phyloP scores from a whole-genome alignment of 2,888 invertebrate genomes.

The Branchellion lobata region DNA sequence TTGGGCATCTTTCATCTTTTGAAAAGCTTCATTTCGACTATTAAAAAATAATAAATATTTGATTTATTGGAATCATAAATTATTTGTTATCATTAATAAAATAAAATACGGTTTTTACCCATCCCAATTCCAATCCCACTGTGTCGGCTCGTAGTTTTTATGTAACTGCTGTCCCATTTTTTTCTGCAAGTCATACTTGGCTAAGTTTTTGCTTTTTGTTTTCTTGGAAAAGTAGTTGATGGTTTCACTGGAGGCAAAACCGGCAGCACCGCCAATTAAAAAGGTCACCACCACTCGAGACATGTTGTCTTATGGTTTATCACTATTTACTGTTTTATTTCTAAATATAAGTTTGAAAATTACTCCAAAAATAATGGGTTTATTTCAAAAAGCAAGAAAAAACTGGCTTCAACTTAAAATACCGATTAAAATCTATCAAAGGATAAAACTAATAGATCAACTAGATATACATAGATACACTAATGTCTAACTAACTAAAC shows the following conservation, averaged over 20 bases:
- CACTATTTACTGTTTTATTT: too few relatives aligned
- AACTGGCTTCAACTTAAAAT: too few relatives aligned
- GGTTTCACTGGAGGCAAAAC: conserved; percentile 43
- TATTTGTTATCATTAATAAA: background rate
- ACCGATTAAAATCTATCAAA: too few relatives aligned
- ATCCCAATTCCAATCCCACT: conserved; percentile 89
- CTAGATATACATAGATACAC: too few relatives aligned
- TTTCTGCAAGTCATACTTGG: conserved; percentile 43
- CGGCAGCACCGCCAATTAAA: conserved; percentile 43
- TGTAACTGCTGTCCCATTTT: conserved; percentile 56
- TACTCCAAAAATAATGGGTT: too few relatives aligned
- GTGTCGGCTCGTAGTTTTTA: conserved; percentile 65
- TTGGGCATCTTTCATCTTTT: too few relatives aligned
- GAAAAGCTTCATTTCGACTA: too few relatives aligned
- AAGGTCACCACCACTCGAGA: conserved; percentile 13
- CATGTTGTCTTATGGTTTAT: background rate
- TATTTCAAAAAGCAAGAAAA: too few relatives aligned
- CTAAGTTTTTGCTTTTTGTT: background rate
- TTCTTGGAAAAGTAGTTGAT: background rate
- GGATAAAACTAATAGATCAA: too few relatives aligned
- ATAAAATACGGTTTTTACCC: conserved; percentile 59
- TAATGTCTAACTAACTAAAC: too few relatives aligned
- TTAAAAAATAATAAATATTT: background rate
- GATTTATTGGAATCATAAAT: background rate
- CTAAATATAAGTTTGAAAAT: too few relatives aligned